Base-by-base conservation (phyloP, 2,113 vertebrate genomes). In the Pelobates fuscus region DNA sequence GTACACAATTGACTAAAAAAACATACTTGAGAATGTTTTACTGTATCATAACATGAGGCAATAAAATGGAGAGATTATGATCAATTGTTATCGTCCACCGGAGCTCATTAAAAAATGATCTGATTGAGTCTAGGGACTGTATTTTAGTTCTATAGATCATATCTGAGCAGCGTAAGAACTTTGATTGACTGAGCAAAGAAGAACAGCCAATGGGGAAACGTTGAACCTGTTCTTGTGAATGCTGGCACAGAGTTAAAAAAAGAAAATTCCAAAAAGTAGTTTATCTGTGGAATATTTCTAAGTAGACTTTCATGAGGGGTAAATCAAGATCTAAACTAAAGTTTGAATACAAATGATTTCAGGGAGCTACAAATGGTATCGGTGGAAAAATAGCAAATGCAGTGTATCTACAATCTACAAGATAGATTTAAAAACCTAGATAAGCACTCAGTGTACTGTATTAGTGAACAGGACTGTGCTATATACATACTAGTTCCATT, bases 71-170 rank as follows among this genome's bases (percentile, higher is more conserved):
- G n/a, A n/a, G n/a, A n/a, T n/a, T n/a, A n/a, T n/a, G n/a, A n/a
- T n/a, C n/a, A n/a, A n/a, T n/a, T n/a, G n/a, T n/a, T n/a, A n/a
- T n/a, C n/a, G n/a, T n/a, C n/a, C n/a, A n/a, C n/a, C n/a, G n/a
- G n/a, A n/a, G n/a, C n/a, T n/a, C n/a, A n/a, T n/a, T n/a, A 10
- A 37, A 41, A 57, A 37, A 24, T 57, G 49, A 21, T 69, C 32
- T 69, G 23, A 58, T 69, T 55, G 57, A 7, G 52, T 57, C 37
- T 18, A 8, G 2, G 23, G 57, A 69, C 49, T 69, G 52, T 37
- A 57, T 30, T 24, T 57, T 12, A 29, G 11, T 30, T 18, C 44
- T 24, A 25, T 54, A 67, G 65, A 54, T 67, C 65, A 52, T 10
- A 20, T 2, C 1, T 41, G 25, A 17, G 24, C 46, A 24, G 30